Percentiles rank a stretch among this genome's conserved stretches.
Conservation (phyloP, 2,113 vertebrate genomes). For the Alligator mississippiensis region DNA sequence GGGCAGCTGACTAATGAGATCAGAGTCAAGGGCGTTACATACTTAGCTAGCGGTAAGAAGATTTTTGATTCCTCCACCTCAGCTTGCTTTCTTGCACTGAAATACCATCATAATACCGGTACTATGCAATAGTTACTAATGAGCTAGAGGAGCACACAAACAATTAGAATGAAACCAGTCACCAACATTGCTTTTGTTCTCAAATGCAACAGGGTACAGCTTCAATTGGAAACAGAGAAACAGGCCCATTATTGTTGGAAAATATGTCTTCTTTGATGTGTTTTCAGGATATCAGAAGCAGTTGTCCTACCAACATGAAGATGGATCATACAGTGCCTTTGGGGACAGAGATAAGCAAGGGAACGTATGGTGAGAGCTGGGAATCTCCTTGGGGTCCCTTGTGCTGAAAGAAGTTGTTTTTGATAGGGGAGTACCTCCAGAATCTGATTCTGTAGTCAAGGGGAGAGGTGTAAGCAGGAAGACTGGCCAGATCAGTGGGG, state of each 20-base stretch:
- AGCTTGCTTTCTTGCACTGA: neutral
- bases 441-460: neutral
- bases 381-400: neutral
- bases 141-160: neutral
- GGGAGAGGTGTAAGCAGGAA: neutral
- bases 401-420: neutral
- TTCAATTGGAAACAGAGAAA: neutral
- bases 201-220: neutral
- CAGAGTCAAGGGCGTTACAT: conserved; percentile 65
- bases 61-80: neutral
- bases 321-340: conserved; percentile 90
- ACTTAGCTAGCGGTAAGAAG: conserved; percentile 82
- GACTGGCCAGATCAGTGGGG: neutral
- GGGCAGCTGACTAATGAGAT: conserved; percentile 79
- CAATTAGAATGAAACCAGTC: neutral
- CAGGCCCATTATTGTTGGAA: neutral
- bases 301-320: conserved; percentile 84
- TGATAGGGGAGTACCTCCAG: neutral
- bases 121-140: rapidly evolving
- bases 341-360: conserved; percentile 81
- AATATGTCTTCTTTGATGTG: neutral
- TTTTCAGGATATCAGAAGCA: conserved; percentile 89
- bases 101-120: neutral
- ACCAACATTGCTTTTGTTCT: neutral
- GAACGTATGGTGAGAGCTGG: conserved; percentile 83